Percentiles rank a stretch among this genome's conserved stretches.
Conservation (phyloP, 2,888 invertebrate species). For the Conomelus anceps region DNA sequence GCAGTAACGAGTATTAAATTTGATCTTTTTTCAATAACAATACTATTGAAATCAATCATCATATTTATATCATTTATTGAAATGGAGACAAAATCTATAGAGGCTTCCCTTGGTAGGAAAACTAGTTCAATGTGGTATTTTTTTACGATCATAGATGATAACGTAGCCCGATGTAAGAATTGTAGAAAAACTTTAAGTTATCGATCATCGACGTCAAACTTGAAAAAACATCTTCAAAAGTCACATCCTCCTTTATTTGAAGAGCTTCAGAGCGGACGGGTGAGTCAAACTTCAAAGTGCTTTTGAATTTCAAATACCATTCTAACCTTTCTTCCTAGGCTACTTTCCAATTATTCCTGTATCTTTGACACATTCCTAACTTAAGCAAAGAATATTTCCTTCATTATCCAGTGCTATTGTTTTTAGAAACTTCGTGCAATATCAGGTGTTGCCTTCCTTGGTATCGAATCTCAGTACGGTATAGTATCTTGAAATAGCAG, state of each 20-base stretch:
- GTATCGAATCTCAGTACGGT: too few species aligned
- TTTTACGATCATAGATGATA: not conserved
- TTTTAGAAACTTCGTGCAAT: too few species aligned
- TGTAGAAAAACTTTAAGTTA: not conserved
- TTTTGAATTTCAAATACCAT: too few species aligned
- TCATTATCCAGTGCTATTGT: too few species aligned
- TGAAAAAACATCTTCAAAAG: not conserved
- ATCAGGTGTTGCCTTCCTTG: too few species aligned
- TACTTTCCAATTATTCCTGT: too few species aligned
- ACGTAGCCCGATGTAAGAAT: not conserved
- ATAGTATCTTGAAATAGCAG: too few species aligned
- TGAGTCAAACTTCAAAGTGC: not conserved
- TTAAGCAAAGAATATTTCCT: too few species aligned
- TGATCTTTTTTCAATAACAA: too few species aligned
- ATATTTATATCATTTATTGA: not conserved
- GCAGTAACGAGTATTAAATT: not conserved
- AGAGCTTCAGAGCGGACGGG: not conserved
- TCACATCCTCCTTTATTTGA: not conserved
- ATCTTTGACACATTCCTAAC: too few species aligned
- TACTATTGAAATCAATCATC: too few species aligned
- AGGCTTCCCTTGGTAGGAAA: not conserved
- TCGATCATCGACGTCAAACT: not conserved
- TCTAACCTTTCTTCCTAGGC: too few species aligned
- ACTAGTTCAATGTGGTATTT: not conserved
- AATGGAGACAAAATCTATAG: not conserved